These are phyloP conservation scores for Sepioteuthis lessoniana DNA, from an alignment of 2,888 invertebrate species.

Conservation along the genomic window DNA sequence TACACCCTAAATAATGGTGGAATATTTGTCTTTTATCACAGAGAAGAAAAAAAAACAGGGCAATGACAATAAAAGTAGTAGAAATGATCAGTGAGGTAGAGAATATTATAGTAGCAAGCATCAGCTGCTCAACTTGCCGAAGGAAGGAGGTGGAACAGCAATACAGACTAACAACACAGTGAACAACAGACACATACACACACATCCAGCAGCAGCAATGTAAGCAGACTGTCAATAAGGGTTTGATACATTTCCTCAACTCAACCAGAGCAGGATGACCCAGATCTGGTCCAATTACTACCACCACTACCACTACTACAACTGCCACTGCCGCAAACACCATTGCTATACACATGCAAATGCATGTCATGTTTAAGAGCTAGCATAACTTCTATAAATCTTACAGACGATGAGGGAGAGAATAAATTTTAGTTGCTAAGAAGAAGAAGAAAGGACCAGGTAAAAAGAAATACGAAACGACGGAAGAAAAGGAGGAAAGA, in stretches of 20 bases:
- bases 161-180: not conserved
- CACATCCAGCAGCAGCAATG: not conserved
- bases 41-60: not conserved
- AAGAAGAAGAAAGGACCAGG: not conserved
- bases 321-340: not conserved
- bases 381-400: not conserved
- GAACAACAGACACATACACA: not conserved
- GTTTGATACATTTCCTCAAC: slow-evolving; percentile 45
- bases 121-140: not conserved
- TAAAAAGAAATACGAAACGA: not conserved
- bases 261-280: slow-evolving; percentile 46
- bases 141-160: not conserved
- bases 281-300: slow-evolving; percentile 40
- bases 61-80: not conserved
- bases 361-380: not conserved
- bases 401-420: slow-evolving; percentile 14
- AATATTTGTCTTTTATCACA: not conserved
- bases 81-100: not conserved
- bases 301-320: not conserved
- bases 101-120: slow-evolving; percentile 33
- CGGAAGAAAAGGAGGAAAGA: not conserved
- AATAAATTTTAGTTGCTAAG: slow-evolving; percentile 3
- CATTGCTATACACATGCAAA: slow-evolving; percentile 24
- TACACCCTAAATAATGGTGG: not conserved
- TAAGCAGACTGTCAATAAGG: slow-evolving; percentile 40